These are phyloP conservation scores for Coboldia fuscipes DNA, from an alignment of 1,140 invertebrate species.

Conservation along the genomic window DNA sequence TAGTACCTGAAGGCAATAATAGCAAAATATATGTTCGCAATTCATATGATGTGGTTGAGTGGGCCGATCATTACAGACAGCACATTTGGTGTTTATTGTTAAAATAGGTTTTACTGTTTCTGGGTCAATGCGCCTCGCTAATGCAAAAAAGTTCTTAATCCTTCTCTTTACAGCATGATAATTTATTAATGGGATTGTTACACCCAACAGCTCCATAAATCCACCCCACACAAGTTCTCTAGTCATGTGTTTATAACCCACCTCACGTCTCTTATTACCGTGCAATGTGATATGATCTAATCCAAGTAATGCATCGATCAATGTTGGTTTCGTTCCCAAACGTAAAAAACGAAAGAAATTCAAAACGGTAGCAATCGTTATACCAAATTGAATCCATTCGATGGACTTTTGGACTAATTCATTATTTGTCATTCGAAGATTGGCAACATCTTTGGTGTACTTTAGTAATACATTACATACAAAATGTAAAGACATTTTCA, in stretches of 20 bases:
- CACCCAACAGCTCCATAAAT: conserved; percentile 37
- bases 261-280: conserved; percentile 23
- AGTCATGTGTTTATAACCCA: conserved; percentile 35
- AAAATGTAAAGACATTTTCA: not conserved
- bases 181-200: conserved; percentile 32
- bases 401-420: conserved; percentile 25
- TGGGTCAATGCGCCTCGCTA: conserved; percentile 12
- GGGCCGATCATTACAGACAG: conserved; percentile 28
- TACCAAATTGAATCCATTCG: conserved; percentile 25
- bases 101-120: conserved; percentile 9
- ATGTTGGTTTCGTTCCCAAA: conserved; percentile 31
- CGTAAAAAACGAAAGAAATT: conserved; percentile 38
- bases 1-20: conserved; percentile 32
- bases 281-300: conserved; percentile 25
- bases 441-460: too few species aligned
- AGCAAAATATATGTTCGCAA: conserved; percentile 39
- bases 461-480: too few species aligned
- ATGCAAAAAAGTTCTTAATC: conserved; percentile 21
- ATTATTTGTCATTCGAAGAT: too few species aligned
- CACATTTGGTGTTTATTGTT: conserved; percentile 26
- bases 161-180: conserved; percentile 26
- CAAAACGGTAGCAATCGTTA: conserved; percentile 28
- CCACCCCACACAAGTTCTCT: conserved; percentile 42
- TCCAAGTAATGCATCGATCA: conserved; percentile 30
- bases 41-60: conserved; percentile 37